Evolutionary conservation across 1,140 invertebrate genomes (phyloP), one percentile per base, ranked within the genome.

Genomic region (Adoxophyes honmai): DNA sequence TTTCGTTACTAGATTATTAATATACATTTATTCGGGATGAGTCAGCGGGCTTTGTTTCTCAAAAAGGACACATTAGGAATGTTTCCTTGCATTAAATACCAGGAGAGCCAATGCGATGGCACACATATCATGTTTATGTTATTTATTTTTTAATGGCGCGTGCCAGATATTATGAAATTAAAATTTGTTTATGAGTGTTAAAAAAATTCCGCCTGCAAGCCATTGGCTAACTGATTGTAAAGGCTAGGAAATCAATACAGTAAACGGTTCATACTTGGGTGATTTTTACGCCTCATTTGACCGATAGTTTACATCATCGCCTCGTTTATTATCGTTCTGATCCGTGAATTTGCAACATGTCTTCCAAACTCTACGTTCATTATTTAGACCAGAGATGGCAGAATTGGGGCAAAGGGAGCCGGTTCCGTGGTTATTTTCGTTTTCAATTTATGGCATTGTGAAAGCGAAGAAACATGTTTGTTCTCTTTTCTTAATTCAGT

Each of bases 391-490:
- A 28, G 21, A 28, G 21, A 9, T 15, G 36, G 18, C 59, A 7
- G 56, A 60, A 60, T 56, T 65, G 38, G 61, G 52, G 14, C 57
- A 64, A 59, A 66, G 57, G 53, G 53, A 52, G 59, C 36, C 44
- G 52, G 55, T 60, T 67, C 57, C 33, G 35, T 34, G 37, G 39
- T 51, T 55, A 57, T 52, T 62, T 70, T 66, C 66, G 66, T 70
- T 60, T 39, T 48, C 48, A 61, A 57, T 52, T 55, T 58, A 54
- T 66, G 60, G 48, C 56, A 59, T 67, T 67, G 62, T 61, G 68
- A 70, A 70, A 70, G 34, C 13, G 34, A 52, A 60, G 51, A 16
- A 16, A 39, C n/a, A 39, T 16, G 2, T 16, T 21, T 48, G 18
- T 28, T 48, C 42, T 28, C 18, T 11, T 48, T 48, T 28, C 21